Percentiles rank a stretch among this genome's conserved stretches.
Evolutionary conservation across 2,888 invertebrate genomes (phyloP).

Genomic region (Campoletis raptor): DNA sequence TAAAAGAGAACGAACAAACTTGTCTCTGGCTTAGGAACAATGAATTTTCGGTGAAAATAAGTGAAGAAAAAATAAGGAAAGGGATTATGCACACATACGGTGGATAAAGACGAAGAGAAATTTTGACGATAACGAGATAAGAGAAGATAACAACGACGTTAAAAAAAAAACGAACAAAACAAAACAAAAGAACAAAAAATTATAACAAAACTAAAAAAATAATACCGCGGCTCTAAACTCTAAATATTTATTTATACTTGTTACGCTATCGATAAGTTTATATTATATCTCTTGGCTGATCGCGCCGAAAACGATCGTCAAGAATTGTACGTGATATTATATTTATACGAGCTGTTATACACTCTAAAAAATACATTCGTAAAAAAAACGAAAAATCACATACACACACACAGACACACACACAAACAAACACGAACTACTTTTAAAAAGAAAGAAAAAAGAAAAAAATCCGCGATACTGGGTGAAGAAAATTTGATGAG

Average conservation of each 20-base stretch:
- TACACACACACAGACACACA: conserved; percentile 44
- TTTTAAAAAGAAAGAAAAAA: conserved; percentile 36
- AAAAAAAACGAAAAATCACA: conserved; percentile 45
- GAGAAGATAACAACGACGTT: conserved; percentile 67
- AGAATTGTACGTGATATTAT: conserved; percentile 80
- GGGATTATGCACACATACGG: conserved; percentile 38
- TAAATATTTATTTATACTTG: conserved; percentile 81
- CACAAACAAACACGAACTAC: conserved; percentile 38
- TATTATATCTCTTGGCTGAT: conserved; percentile 80
- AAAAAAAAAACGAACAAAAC: background rate
- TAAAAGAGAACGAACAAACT: conserved; percentile 36
- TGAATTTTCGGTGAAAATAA: conserved; percentile 32
- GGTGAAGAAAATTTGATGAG: conserved; percentile 55
- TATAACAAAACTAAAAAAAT: conserved; percentile 29
- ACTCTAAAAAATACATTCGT: conserved; percentile 68
- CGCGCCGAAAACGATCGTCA: conserved; percentile 73
- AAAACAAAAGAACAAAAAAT: conserved; percentile 22
- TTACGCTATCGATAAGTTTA: conserved; percentile 84
- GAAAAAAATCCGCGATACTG: conserved; percentile 42
- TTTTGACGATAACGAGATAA: conserved; percentile 32
- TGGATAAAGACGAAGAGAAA: conserved; percentile 41
- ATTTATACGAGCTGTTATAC: conserved; percentile 82
- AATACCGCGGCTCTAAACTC: conserved; percentile 65
- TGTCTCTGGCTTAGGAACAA: conserved; percentile 38
- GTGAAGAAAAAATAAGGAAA: conserved; percentile 21